Conservation (phyloP, 2,113 vertebrate genomes). For the Cairina moschata region DNA sequence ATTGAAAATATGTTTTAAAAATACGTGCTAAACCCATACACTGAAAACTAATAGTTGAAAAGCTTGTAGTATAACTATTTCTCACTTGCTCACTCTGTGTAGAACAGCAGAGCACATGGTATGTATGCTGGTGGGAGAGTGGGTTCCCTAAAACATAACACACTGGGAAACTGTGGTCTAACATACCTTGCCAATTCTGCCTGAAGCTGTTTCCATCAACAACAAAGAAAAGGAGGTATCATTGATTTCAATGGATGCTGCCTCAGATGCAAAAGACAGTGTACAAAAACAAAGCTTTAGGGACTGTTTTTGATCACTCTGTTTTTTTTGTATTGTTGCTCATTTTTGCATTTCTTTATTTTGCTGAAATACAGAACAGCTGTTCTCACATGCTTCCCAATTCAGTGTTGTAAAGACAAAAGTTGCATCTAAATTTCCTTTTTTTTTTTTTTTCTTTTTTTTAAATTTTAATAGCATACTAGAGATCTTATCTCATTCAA, state of each 20-base stretch:
- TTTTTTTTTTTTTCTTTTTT: not conserved
- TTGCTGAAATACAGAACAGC: slow-evolving; percentile 49
- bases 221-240: slow-evolving; percentile 15
- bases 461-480: not conserved
- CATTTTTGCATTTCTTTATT: not conserved
- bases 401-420: not conserved
- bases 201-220: slow-evolving; percentile 42
- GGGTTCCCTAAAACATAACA: not conserved
- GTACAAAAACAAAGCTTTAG: slow-evolving; percentile 38
- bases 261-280: slow-evolving; percentile 13
- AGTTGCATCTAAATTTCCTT: slow-evolving; percentile 11
- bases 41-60: not conserved
- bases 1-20: not conserved
- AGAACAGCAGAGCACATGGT: not conserved
- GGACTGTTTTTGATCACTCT: slow-evolving; percentile 25
- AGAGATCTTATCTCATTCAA: not conserved
- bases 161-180: not conserved
- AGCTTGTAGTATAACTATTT: not conserved
- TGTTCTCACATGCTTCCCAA: slow-evolving; percentile 15
- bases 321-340: not conserved
- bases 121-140: not conserved
- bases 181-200: slow-evolving; percentile 35
- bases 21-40: not conserved
- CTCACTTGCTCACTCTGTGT: not conserved
- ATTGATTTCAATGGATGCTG: slow-evolving; percentile 37